Evolutionary conservation across 1,140 invertebrate species (phyloP).

Genomic region (Zaprionus vittiger): DNA sequence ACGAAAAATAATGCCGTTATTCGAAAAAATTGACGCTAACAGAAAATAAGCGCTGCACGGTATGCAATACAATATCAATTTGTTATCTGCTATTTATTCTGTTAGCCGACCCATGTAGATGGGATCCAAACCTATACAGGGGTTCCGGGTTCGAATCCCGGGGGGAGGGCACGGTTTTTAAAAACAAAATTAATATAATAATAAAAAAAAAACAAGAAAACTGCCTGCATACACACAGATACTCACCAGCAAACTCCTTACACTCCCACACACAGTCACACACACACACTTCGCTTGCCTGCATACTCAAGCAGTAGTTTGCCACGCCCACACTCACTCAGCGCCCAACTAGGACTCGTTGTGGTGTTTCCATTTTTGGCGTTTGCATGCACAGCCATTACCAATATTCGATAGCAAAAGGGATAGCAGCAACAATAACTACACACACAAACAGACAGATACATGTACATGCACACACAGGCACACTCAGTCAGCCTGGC

Average conservation of each 20-base stretch:
- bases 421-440: constrained; percentile 58
- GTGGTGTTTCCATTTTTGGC: constrained; percentile 59
- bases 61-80: too few species aligned
- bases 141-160: too few species aligned
- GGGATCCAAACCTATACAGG: too few species aligned
- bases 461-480: not conserved
- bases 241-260: not conserved
- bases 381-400: constrained; percentile 79
- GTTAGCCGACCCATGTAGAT: too few species aligned
- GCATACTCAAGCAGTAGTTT: constrained; percentile 1
- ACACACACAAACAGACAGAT: constrained; percentile 42
- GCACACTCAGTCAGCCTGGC: not conserved
- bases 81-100: too few species aligned
- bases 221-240: constrained; percentile 24
- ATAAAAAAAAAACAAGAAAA: not conserved
- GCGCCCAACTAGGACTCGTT: constrained; percentile 23
- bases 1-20: too few species aligned
- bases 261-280: constrained; percentile 1
- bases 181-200: too few species aligned
- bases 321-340: constrained; percentile 11
- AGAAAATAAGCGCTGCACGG: too few species aligned
- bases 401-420: constrained; percentile 77
- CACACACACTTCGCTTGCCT: not conserved
- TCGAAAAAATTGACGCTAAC: too few species aligned
- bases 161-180: too few species aligned